phyloP scores from a whole-genome alignment of 2,113 vertebrate species.

The Malurus melanocephalus region DNA sequence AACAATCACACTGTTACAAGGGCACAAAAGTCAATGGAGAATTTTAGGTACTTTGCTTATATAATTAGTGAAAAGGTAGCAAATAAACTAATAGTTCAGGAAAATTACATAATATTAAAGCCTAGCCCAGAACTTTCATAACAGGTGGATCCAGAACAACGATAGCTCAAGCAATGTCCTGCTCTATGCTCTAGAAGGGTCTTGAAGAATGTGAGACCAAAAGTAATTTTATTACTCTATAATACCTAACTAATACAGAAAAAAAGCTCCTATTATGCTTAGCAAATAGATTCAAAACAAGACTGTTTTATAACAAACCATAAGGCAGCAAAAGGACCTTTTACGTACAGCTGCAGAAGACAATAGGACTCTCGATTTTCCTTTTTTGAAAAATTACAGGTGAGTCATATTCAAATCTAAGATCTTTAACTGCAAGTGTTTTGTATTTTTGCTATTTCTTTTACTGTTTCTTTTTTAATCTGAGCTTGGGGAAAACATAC shows the following conservation, averaged over 20 bases:
- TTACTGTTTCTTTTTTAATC: not conserved
- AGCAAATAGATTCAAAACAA: not conserved
- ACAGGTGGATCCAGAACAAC: not conserved
- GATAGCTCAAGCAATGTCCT: not conserved
- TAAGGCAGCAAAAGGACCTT: not conserved
- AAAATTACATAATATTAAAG: not conserved
- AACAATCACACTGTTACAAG: not conserved
- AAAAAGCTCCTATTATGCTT: not conserved
- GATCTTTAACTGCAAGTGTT: rapidly evolving
- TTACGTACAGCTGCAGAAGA: not conserved
- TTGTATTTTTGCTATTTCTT: not conserved
- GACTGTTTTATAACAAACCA: rapidly evolving
- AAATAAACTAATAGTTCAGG: not conserved
- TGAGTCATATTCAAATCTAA: not conserved
- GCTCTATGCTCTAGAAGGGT: not conserved
- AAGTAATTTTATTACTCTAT: not conserved
- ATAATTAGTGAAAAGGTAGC: not conserved
- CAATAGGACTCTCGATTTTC: not conserved
- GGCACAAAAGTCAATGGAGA: not conserved
- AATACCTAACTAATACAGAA: not conserved
- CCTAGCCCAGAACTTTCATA: not conserved
- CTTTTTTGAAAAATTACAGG: not conserved
- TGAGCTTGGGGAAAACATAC: not conserved
- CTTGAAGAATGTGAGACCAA: not conserved
- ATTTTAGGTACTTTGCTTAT: not conserved